Base-by-base conservation (phyloP, 2,113 vertebrate genomes). In the Chitala chitala region DNA sequence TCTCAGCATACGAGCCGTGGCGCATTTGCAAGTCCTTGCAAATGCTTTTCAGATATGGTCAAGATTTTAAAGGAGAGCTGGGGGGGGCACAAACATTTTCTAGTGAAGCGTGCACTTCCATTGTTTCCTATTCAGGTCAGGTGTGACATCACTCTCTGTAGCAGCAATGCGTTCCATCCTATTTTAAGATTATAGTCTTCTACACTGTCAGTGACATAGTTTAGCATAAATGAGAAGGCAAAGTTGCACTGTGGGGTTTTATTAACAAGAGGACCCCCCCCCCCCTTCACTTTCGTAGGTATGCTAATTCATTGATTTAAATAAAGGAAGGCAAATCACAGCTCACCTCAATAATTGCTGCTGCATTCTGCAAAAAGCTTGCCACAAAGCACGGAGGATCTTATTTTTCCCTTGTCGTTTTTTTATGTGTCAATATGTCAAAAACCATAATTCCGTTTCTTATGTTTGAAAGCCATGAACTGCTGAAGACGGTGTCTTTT, bases 281-380 rank as follows among this genome's bases (percentile, higher is more conserved):
- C 48, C n/a, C n/a, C n/a, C n/a, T n/a, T 0, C 17, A 61, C 33
- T 20, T 64, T 22, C 65, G 33, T 36, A 54, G 55, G 13, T 48
- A 78, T 74, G 63, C 53, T 70, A 77, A 77, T 72, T 58, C 24
- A 54, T 24, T 31, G 54, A 72, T 78, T 74, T 54, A 42, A 69
- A 31, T 10, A 76, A 53, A 64, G 29, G 29, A 24, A 24, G 29
- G n/a, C n/a, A 68, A 68, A 68, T 26, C 1, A 26, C 12, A 51
- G 46, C 26, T 17, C 53, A 13, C 42, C n/a, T 56, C 66, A 61
- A 36, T 17, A 33, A 17, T 33, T 24, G 40, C 46, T 63, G 44
- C 65, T 65, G 61, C 55, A 24, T 31, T 5, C 36, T n/a, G 46
- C 20, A 42, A 74, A 71, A 12, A 71, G 55, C 50, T 24, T 12